These are phyloP conservation scores for Oryzias curvinotus DNA, from an alignment of 2,113 vertebrate genomes.

Conservation along the genomic window DNA sequence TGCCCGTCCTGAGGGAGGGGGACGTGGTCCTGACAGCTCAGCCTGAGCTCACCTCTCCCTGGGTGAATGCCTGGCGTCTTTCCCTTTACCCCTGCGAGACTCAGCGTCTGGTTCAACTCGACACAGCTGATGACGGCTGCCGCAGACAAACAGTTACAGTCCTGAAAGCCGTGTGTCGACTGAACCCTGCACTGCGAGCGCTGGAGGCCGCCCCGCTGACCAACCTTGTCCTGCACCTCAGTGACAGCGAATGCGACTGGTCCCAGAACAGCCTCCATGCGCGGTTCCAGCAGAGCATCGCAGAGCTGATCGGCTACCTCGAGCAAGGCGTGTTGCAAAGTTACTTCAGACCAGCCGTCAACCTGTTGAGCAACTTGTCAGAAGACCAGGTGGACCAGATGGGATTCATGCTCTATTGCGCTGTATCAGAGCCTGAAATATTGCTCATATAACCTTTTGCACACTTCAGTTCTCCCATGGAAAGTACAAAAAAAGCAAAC, in stretches of 20 bases:
- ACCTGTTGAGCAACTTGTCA: slow-evolving; percentile 78
- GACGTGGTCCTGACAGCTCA: slow-evolving; percentile 79
- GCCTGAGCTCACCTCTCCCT: slow-evolving; percentile 80
- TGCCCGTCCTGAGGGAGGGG: slow-evolving; percentile 74
- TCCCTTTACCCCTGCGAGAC: slow-evolving; percentile 84
- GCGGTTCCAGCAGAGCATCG: slow-evolving; percentile 84
- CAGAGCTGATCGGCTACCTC: slow-evolving; percentile 84
- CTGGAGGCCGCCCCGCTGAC: slow-evolving; percentile 77
- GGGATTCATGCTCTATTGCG: slow-evolving; percentile 86
- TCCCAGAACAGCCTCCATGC: slow-evolving; percentile 75
- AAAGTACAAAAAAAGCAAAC: slow-evolving; percentile 3
- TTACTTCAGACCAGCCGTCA: slow-evolving; percentile 85
- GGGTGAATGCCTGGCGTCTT: slow-evolving; percentile 90
- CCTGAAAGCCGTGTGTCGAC: slow-evolving; percentile 79
- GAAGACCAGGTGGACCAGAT: slow-evolving; percentile 89
- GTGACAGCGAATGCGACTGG: slow-evolving; percentile 81
- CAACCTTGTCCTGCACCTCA: slow-evolving; percentile 85
- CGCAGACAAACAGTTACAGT: slow-evolving; percentile 79
- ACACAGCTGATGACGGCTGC: slow-evolving; percentile 71
- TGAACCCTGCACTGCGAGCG: slow-evolving; percentile 75
- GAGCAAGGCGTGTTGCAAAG: slow-evolving; percentile 83
- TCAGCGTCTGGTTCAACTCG: slow-evolving; percentile 78
- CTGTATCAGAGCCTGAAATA: slow-evolving; percentile 81
- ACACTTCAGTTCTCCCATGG: neutral
- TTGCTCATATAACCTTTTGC: slow-evolving; percentile 68